Conservation (phyloP, 2,113 vertebrate genomes). For the Peromyscus californicus region DNA sequence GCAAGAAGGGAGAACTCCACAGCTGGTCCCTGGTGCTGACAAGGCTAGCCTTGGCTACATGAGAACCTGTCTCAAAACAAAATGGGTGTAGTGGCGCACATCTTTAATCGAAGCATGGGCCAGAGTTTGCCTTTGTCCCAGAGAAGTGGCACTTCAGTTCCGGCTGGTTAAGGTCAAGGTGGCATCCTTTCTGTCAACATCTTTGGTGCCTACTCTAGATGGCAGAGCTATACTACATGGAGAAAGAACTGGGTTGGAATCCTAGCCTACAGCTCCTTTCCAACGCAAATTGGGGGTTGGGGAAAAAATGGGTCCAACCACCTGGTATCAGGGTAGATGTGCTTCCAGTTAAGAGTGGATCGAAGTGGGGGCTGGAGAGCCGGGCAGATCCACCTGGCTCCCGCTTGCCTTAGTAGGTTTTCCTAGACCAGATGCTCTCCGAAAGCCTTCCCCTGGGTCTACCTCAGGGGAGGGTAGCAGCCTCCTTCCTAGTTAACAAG, state of each 20-base stretch:
- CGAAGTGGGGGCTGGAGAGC: background rate
- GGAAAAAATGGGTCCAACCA: background rate
- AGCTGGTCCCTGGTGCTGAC: fast-evolving
- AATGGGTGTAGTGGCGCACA: background rate
- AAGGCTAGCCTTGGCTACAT: background rate
- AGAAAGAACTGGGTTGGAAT: background rate
- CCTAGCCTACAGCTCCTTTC: background rate
- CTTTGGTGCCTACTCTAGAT: background rate
- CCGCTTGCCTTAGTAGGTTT: background rate
- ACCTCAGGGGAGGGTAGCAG: background rate
- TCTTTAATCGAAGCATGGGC: background rate
- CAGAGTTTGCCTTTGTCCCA: fast-evolving
- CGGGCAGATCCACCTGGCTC: background rate
- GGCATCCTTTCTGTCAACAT: background rate
- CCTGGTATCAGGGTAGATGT: background rate
- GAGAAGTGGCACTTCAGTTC: fast-evolving
- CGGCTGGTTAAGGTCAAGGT: background rate
- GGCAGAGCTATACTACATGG: background rate
- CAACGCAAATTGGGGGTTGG: fast-evolving
- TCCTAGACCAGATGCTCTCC: background rate
- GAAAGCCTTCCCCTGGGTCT: background rate
- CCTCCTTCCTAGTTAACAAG: conserved; percentile 66
- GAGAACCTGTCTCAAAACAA: background rate
- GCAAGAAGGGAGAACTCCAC: background rate
- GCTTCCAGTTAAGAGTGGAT: background rate